Evolutionary conservation across 2,113 vertebrate genomes (phyloP), one percentile per base, ranked within the genome.

Genomic region (Rhizomys pruinosus): DNA sequence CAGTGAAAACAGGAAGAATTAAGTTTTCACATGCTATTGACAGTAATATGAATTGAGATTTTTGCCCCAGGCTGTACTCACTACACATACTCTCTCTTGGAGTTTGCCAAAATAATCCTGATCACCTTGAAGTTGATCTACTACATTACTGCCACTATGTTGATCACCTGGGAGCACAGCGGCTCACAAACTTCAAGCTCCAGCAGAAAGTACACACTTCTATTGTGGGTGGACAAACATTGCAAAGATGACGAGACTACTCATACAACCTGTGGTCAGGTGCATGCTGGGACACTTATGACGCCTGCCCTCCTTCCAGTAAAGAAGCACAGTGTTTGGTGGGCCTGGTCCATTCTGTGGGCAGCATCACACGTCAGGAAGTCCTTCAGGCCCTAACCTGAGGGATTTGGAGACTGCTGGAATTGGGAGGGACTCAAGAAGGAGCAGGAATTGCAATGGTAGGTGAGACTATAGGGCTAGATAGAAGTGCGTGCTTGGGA

Each of bases 391-490:
- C 5, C 1, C 22, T 66, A 72, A 59, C 3, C 27, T 37, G 22
- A 61, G 22, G 11, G 47, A 69, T 8, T 68, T 37, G 23, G 13
- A 76, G 52, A 11, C 6, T 15, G 1, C 9, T 25, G 37, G 27
- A 25, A 22, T 20, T 77, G 52, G 44, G 47, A 55, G 29, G 16
- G 17, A 16, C 32, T 47, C 27, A 7, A 34, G 29, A 47, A 77
- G 15, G 68, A 27, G 23, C 12, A 68, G 19, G 63, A 42, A 10
- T 19, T 25, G 34, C 2, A 0, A 9, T 13, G 15, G 7, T 74
- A 4, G 0, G 10, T 15, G 13, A 57, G 64, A 12, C 3, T 16
- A 0, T 10, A 15, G 47, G n/a, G n/a, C n/a, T n/a, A n/a, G n/a
- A n/a, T n/a, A 57, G 47, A 47, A n/a, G 2, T 20, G 27, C 20